Percentiles rank a stretch among this genome's conserved stretches.
Evolutionary conservation across 2,888 invertebrate species (phyloP).

Genomic region (Terebella lapidaria): DNA sequence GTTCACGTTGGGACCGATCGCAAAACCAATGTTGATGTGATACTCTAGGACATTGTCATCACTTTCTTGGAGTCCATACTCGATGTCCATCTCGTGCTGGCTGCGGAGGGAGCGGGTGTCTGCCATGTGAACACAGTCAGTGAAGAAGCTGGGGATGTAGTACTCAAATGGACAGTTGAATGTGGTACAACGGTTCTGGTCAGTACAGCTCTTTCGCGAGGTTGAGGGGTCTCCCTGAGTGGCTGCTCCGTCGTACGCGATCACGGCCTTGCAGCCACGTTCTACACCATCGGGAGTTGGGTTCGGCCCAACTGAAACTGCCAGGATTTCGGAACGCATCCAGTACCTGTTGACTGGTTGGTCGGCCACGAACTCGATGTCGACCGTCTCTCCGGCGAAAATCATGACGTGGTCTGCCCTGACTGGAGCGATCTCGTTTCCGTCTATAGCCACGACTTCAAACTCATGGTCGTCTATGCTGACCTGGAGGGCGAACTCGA

Average conservation of each 20-base stretch:
- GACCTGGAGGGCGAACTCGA: slow-evolving; percentile 27
- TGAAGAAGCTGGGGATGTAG: not conserved
- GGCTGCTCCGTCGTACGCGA: not conserved
- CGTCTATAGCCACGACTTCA: slow-evolving; percentile 31
- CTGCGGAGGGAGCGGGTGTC: not conserved
- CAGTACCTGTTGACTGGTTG: slow-evolving; percentile 31
- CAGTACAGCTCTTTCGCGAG: not conserved
- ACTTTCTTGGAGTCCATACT: slow-evolving; percentile 3
- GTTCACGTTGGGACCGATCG: slow-evolving; percentile 7
- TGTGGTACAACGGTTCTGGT: not conserved
- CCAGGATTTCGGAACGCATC: slow-evolving; percentile 31
- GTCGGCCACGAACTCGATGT: slow-evolving; percentile 32
- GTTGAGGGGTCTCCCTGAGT: not conserved
- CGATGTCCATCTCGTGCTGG: not conserved
- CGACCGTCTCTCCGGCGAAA: slow-evolving; percentile 32
- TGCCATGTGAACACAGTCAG: not conserved
- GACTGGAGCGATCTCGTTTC: slow-evolving; percentile 29
- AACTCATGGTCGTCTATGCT: slow-evolving; percentile 34
- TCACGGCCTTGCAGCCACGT: slow-evolving; percentile 7
- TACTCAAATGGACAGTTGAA: slow-evolving; percentile 9
- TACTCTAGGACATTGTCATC: slow-evolving; percentile 7
- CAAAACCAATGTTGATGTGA: slow-evolving; percentile 7
- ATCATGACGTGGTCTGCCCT: slow-evolving; percentile 2
- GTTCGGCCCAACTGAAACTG: slow-evolving; percentile 4
- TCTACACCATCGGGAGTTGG: not conserved